Evolutionary conservation across 2,888 invertebrate genomes (phyloP).

Genomic region (Erpobdella octoculata): DNA sequence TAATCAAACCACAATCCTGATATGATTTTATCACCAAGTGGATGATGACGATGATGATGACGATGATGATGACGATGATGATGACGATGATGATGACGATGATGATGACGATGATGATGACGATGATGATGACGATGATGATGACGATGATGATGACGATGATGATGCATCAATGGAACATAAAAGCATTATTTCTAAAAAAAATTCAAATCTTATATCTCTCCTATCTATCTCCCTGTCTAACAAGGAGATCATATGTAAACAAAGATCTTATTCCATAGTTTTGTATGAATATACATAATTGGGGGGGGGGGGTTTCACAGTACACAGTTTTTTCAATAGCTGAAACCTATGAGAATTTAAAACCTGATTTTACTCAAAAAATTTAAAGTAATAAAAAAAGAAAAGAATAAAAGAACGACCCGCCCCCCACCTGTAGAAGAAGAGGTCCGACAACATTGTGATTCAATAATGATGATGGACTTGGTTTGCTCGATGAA

Average conservation of each 20-base stretch:
- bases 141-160: too few species aligned
- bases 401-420: neutral
- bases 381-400: too few species aligned
- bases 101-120: conserved; percentile 6
- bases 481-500: conserved; percentile 24
- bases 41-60: conserved; percentile 11
- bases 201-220: too few species aligned
- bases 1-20: too few species aligned
- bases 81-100: neutral
- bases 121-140: neutral
- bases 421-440: conserved; percentile 4
- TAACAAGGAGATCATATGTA: too few species aligned
- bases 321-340: too few species aligned
- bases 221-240: too few species aligned
- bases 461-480: conserved; percentile 25
- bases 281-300: too few species aligned
- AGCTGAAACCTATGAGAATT: neutral
- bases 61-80: conserved; percentile 6
- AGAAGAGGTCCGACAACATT: conserved; percentile 25
- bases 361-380: neutral
- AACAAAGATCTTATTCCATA: too few species aligned
- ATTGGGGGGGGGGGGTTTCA: too few species aligned
- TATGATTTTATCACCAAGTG: neutral
- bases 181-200: too few species aligned
- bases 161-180: too few species aligned